Evolutionary conservation across 2,113 vertebrate species (phyloP), one percentile per base, ranked within the genome.

Genomic region (Takifugu flavidus): DNA sequence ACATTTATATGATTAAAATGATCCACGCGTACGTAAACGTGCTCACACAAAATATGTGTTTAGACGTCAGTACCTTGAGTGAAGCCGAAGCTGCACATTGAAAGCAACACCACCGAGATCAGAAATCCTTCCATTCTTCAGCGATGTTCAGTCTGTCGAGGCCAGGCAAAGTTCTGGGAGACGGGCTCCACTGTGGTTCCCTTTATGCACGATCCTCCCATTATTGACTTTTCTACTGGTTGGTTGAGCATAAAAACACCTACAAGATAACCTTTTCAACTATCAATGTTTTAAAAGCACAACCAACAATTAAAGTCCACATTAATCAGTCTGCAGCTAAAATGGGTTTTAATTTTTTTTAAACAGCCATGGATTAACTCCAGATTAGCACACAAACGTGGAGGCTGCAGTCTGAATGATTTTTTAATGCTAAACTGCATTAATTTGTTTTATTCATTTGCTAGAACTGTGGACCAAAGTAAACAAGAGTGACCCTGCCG

Each of bases 41-140:
- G 29, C 6, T 31, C 29, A 31, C 2, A 39, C 34, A 39, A 2
- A 39, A 39, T 10, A 2, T 8, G 34, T 10, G 7, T 11, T 39
- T 6, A 39, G 34, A 39, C 4, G 4, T 1, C 34, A 10, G 34
- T 83, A 88, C 84, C 84, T 78, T 85, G 47, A 60, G 67, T 42
- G 0, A 58, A 20, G 54, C 49, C 72, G 51, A 70, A 45, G 27
- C 62, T 57, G 51, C 54, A 72, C n/a, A 79, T 2, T 0, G 50
- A 62, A 26, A 87, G 69, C 59, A 86, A 55, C 43, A 13, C 53
- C 44, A 75, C 1, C 2, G 47, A 70, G 39, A 70, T 27, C 34
- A 34, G 46, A 56, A 10, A 2, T 6, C 6, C 8, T 13, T 3
- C 43, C 82, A 88, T 86, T 26, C 58, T 63, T 8, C 29, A 39